Conservation (phyloP, 2,113 vertebrate species). For the Nothocercus nigrocapillus region DNA sequence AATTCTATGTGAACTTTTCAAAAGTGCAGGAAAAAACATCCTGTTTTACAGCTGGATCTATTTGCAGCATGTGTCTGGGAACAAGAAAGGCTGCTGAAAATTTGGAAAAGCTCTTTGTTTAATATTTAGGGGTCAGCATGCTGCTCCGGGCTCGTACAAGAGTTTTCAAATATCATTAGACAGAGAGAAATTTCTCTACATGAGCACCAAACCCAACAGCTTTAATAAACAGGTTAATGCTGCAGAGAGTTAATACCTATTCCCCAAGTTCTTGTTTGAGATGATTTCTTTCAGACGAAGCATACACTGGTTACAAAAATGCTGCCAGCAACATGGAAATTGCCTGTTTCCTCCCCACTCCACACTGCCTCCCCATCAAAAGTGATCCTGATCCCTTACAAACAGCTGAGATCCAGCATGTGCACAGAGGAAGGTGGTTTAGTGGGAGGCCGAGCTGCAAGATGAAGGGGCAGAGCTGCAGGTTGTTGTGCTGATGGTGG, state of each 20-base stretch:
- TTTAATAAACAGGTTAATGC: not conserved
- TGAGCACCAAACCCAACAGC: not conserved
- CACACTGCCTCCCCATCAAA: no score
- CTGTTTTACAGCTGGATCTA: not conserved
- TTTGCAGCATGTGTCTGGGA: not conserved
- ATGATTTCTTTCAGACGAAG: not conserved
- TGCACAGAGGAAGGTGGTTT: not conserved
- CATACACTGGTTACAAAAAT: not conserved
- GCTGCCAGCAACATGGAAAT: not conserved
- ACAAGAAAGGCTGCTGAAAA: not conserved
- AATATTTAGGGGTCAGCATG: not conserved
- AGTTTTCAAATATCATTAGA: not conserved
- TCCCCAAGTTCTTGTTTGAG: not conserved
- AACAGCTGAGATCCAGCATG: not conserved
- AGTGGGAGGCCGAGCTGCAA: not conserved
- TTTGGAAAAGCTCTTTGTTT: not conserved
- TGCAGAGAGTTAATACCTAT: fast-evolving
- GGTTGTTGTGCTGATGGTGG: not conserved
- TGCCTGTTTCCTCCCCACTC: not conserved
- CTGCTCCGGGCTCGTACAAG: not conserved
- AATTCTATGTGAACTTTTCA: not conserved
- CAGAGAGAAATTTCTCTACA: not conserved
- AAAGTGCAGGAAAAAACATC: fast-evolving
- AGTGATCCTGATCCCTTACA: not conserved
- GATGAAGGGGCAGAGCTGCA: not conserved